Conservation (phyloP, 2,797 vertebrate species). For the Odontamblyopus lacepedii region DNA sequence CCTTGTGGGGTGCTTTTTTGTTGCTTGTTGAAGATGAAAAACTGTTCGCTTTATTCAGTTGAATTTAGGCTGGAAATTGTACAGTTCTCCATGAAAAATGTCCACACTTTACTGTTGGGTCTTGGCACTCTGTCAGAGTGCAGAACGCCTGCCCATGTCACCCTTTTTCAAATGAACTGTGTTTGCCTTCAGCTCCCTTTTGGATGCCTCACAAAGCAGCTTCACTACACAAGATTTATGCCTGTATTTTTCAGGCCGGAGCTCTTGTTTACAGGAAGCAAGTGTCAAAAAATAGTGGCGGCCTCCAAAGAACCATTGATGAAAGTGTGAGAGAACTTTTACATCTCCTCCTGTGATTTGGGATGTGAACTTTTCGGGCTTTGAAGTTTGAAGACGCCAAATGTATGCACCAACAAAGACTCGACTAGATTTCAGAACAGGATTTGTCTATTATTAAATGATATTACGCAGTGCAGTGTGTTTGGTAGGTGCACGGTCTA, state of each 20-base stretch:
- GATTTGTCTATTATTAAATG: conserved; percentile 61
- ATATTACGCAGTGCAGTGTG: conserved; percentile 36
- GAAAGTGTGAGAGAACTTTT: conserved; percentile 38
- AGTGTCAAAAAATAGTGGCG: conserved; percentile 54
- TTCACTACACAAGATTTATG: conserved; percentile 49
- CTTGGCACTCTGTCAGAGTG: conserved; percentile 21
- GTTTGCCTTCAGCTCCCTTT: conserved; percentile 49
- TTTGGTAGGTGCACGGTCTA: conserved; percentile 47
- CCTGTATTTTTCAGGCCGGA: conserved; percentile 39
- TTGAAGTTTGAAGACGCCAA: conserved; percentile 55
- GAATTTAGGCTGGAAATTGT: conserved; percentile 18
- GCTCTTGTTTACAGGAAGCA: conserved; percentile 60
- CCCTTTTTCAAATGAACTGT: conserved; percentile 42
- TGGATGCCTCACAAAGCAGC: conserved; percentile 46
- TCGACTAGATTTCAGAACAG: conserved; percentile 51
- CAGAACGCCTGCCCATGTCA: conserved; percentile 18
- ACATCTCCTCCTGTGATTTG: conserved; percentile 46
- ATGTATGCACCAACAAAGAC: conserved; percentile 47
- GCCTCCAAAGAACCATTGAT: conserved; percentile 53
- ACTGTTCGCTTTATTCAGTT: conserved; percentile 35
- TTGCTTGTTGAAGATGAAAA: conserved; percentile 51
- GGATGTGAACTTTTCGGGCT: conserved; percentile 45
- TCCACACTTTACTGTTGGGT: conserved; percentile 26
- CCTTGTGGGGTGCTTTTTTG: conserved; percentile 33
- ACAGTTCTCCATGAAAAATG: conserved; percentile 31